Base-by-base conservation (phyloP, 2,797 vertebrate species). In the Neomorphus geoffroyi region DNA sequence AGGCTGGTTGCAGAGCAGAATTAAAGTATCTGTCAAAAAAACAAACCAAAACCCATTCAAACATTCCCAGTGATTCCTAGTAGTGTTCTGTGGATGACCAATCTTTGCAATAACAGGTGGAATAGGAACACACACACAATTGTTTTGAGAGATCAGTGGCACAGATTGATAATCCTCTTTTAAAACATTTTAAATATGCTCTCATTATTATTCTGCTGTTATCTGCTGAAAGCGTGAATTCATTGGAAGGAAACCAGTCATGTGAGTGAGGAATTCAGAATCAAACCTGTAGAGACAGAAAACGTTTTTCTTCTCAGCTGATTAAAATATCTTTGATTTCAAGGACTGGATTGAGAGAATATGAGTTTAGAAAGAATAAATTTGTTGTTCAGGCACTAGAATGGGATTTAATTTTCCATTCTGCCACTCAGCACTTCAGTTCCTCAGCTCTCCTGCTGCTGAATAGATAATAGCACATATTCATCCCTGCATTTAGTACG, bases 321-420 rank as follows among this genome's bases (percentile, higher is more conserved):
- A 71, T 90, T 93, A 95, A 95, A 94, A 88, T 67, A 73, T 54
- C 39, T 86, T 81, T 57, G 56, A 48, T 6, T 60, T 64, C 32
- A 77, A 73, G 26, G 53, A 77, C 39, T 73, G 73, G 35, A 32
- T 71, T 87, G 88, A 88, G 67, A 75, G 74, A 80, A 48, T 88
- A 75, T 80, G 77, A 64, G 28, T 81, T 84, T 73, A 90, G 86
- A 88, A 92, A 86, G 51, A 90, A 95, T 84, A 79, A 72, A 87
- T 93, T 85, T 86, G 67, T 90, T 93, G 35, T 50, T 90, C 78
- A 87, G 67, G 57, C 56, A 30, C 60, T 70, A 78, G 64, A 91
- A 86, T 85, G 43, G 65, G 65, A 91, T 95, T 93, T 66, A 79
- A 51, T 95, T 96, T 94, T 66, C 66, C 62, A 37, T 94, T 92